Evolutionary conservation across 2,113 vertebrate genomes (phyloP).

Genomic region (Physeter macrocephalus): DNA sequence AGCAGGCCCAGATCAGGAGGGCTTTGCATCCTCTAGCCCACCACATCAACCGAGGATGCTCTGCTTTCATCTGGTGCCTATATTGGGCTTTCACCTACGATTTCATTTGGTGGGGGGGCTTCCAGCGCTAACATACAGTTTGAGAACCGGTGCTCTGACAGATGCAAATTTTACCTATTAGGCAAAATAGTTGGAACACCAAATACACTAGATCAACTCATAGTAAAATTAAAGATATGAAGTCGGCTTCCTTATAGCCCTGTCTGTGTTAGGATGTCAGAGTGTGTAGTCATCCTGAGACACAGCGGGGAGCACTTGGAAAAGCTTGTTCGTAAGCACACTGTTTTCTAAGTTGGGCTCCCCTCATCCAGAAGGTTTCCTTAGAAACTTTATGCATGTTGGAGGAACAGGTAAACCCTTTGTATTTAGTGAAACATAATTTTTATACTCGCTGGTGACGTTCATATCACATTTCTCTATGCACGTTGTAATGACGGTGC

Average conservation of each 20-base stretch:
- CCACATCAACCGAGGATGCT: background rate
- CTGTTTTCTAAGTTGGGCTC: background rate
- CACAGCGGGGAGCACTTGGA: background rate
- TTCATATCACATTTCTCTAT: background rate
- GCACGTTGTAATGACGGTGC: background rate
- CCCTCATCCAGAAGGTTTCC: background rate
- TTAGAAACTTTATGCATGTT: background rate
- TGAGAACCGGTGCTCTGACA: background rate
- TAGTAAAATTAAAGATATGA: background rate
- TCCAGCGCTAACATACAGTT: background rate
- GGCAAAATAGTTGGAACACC: background rate
- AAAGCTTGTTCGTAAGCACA: background rate
- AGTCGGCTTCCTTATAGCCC: background rate
- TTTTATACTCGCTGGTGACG: background rate
- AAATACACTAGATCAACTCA: background rate
- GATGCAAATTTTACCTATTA: background rate
- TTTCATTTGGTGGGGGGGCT: background rate
- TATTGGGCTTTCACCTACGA: background rate
- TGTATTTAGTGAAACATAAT: background rate
- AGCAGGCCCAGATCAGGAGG: background rate
- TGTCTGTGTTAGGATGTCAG: background rate
- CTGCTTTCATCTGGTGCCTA: rapidly evolving
- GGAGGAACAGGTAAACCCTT: background rate
- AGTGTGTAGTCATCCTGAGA: background rate
- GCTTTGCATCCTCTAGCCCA: background rate